Evolutionary conservation across 2,888 invertebrate species (phyloP).

Genomic region (Strigamia maritima): DNA sequence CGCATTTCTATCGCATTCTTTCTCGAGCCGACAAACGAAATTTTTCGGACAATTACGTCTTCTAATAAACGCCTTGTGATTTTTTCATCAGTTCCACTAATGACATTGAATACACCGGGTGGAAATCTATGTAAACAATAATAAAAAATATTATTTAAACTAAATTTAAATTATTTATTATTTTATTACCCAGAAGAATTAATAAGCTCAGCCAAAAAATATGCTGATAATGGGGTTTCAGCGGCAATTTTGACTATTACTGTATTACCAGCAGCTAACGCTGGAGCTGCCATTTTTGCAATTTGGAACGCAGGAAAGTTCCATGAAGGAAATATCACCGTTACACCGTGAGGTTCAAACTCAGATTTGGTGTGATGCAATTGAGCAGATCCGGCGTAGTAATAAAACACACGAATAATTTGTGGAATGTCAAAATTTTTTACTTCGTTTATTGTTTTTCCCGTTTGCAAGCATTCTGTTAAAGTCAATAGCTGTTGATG

Average conservation of each 20-base stretch:
- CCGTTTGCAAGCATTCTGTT: conserved; percentile 55
- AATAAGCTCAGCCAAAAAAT: conserved; percentile 56
- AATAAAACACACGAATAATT: conserved; percentile 56
- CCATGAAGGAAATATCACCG: conserved; percentile 54
- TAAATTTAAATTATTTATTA: not conserved
- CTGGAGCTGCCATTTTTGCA: conserved; percentile 56
- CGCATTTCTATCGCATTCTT: conserved; percentile 50
- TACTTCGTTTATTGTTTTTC: conserved; percentile 55
- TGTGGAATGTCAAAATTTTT: conserved; percentile 53
- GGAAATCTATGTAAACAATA: conserved; percentile 49
- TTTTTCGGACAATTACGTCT: conserved; percentile 52
- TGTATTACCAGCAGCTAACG: conserved; percentile 57
- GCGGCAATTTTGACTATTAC: conserved; percentile 55
- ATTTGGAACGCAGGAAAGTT: conserved; percentile 55
- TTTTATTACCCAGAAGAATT: conserved; percentile 54
- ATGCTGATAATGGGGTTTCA: conserved; percentile 52
- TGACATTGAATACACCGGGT: conserved; percentile 55
- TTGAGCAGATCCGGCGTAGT: conserved; percentile 58
- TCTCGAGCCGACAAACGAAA: conserved; percentile 53
- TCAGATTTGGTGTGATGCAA: conserved; percentile 51
- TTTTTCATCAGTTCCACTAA: conserved; percentile 50
- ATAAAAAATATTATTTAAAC: not conserved
- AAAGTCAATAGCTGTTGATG: conserved; percentile 55
- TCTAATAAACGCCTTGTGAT: conserved; percentile 50
- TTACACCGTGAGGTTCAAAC: conserved; percentile 40